phyloP scores from a whole-genome alignment of 2,113 vertebrate genomes.

The Amia ocellicauda region DNA sequence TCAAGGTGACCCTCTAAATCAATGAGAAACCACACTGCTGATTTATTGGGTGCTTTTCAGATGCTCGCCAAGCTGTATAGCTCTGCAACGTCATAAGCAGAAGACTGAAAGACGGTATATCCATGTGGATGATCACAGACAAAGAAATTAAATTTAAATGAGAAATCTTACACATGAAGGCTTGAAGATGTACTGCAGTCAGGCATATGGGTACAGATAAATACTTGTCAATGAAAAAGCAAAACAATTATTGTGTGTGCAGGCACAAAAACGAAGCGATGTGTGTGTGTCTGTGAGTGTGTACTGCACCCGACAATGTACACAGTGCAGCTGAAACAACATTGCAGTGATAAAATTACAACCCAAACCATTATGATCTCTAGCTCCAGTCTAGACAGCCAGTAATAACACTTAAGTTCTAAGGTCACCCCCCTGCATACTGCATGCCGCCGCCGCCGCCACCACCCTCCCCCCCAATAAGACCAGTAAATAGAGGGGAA shows the following conservation, averaged over 20 bases:
- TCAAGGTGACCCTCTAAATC: slow-evolving; percentile 20
- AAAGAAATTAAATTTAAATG: not conserved
- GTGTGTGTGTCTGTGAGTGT: not conserved
- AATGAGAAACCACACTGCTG: not conserved
- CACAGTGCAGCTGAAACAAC: slow-evolving; percentile 15
- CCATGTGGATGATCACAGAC: not conserved
- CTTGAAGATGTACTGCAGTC: too few relatives aligned
- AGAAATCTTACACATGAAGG: too few relatives aligned
- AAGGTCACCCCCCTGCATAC: slow-evolving; percentile 6
- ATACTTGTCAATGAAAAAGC: too few relatives aligned
- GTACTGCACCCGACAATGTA: not conserved
- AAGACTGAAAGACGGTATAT: not conserved
- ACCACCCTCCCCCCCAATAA: not conserved
- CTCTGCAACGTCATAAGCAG: too few relatives aligned
- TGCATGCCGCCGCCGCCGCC: not conserved
- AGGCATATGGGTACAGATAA: too few relatives aligned
- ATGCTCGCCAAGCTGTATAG: too few relatives aligned
- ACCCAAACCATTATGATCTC: not conserved
- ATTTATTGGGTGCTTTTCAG: not conserved
- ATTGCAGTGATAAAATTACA: slow-evolving; percentile 6
- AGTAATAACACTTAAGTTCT: not conserved
- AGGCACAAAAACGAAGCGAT: not conserved
- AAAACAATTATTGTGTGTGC: not conserved
- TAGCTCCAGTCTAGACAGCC: slow-evolving; percentile 7
- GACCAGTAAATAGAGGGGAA: too few relatives aligned